These are phyloP conservation scores for Scaptodrosophila latifasciaeformis DNA, from an alignment of 2,888 invertebrate species.

Conservation along the genomic window DNA sequence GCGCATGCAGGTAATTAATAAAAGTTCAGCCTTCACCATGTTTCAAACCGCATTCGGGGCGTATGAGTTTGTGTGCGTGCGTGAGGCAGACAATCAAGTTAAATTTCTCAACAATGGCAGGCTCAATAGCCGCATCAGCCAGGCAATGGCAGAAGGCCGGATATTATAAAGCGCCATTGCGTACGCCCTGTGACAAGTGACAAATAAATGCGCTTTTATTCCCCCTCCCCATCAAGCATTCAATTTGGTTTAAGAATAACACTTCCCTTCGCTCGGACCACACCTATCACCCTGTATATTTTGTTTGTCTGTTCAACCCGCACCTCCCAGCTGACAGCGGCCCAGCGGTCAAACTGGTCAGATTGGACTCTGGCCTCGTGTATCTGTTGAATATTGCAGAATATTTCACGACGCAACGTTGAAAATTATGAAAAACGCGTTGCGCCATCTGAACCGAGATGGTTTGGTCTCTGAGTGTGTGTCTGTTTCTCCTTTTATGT, in stretches of 20 bases:
- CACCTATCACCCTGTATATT: too few relatives aligned
- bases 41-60: slow-evolving; percentile 40
- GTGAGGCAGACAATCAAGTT: slow-evolving; percentile 51
- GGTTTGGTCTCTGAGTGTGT: slow-evolving; percentile 14
- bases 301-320: slow-evolving; percentile 14
- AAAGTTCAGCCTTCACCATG: slow-evolving; percentile 43
- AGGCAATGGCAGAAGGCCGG: slow-evolving; percentile 32
- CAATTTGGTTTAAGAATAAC: slow-evolving; percentile 30
- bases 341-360: slow-evolving; percentile 15
- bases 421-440: slow-evolving; percentile 62
- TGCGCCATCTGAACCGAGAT: slow-evolving; percentile 9
- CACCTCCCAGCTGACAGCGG: slow-evolving; percentile 38
- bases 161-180: slow-evolving; percentile 60
- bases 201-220: slow-evolving; percentile 61
- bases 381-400: slow-evolving; percentile 58
- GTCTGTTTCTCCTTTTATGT: too few relatives aligned
- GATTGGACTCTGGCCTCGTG: slow-evolving; percentile 14
- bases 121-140: too few relatives aligned
- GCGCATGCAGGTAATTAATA: slow-evolving; percentile 65
- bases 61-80: slow-evolving; percentile 14
- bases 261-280: too few relatives aligned
- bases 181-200: slow-evolving; percentile 55
- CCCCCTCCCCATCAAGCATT: not conserved
- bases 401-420: slow-evolving; percentile 43
- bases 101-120: slow-evolving; percentile 47